Evolutionary conservation across 2,113 vertebrate species (phyloP).

Genomic region (Tupaia tana): DNA sequence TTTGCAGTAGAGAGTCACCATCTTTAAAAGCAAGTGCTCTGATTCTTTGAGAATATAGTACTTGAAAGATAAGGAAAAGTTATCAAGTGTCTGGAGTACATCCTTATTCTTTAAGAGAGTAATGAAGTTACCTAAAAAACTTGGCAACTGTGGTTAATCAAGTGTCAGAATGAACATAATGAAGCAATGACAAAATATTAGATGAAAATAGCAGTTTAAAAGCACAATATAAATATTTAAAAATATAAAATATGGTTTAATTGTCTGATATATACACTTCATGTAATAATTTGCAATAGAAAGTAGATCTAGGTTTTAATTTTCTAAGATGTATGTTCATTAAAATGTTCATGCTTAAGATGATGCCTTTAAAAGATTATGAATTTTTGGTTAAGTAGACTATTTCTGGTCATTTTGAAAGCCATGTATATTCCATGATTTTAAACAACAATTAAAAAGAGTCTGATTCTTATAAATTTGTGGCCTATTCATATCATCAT

Average conservation of each 20-base stretch:
- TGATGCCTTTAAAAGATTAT: constrained; percentile 28
- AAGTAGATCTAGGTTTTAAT: constrained; percentile 65
- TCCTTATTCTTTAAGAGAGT: constrained; percentile 54
- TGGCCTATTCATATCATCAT: neutral
- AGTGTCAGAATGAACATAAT: constrained; percentile 55
- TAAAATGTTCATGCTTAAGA: constrained; percentile 52
- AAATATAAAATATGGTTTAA: neutral
- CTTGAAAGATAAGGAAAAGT: constrained; percentile 27
- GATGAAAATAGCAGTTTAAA: constrained; percentile 59
- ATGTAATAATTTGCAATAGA: constrained; percentile 49
- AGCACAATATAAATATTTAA: constrained; percentile 12
- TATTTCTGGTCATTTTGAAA: constrained; percentile 27
- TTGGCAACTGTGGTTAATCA: constrained; percentile 34
- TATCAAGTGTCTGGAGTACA: neutral
- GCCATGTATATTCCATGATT: constrained; percentile 39
- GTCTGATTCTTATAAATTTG: constrained; percentile 27
- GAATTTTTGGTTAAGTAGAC: neutral
- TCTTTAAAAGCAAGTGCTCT: constrained; percentile 15
- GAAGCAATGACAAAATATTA: constrained; percentile 49
- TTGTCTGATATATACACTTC: constrained; percentile 37
- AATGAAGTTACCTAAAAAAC: constrained; percentile 33
- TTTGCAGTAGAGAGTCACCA: neutral
- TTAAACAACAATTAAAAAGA: constrained; percentile 39
- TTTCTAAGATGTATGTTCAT: constrained; percentile 43
- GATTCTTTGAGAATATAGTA: neutral